These are phyloP conservation scores for Atta cephalotes DNA, from an alignment of 1,140 invertebrate genomes.

Conservation along the genomic window DNA sequence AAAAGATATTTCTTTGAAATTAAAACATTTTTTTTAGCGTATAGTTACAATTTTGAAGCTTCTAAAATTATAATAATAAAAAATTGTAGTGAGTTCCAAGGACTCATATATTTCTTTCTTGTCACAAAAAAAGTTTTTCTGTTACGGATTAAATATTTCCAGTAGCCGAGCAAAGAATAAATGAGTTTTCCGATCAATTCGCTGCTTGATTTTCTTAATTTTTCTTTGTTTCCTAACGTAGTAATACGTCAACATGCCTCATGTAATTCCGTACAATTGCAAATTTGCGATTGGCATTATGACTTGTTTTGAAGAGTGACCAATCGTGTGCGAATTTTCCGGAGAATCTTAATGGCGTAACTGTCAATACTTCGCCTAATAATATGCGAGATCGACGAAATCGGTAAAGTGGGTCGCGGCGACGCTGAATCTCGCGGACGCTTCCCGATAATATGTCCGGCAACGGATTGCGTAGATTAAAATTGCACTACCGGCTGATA, in stretches of 20 bases:
- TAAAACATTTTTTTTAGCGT: no score
- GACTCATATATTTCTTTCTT: no score
- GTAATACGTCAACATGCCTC: neutral
- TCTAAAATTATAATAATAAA: no score
- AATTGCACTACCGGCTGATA: slow-evolving; percentile 25
- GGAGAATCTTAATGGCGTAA: slow-evolving; percentile 39
- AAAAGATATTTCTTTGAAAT: no score
- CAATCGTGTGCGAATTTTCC: slow-evolving; percentile 33
- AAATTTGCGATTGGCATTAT: neutral
- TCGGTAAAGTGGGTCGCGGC: neutral
- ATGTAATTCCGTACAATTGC: neutral
- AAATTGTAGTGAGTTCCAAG: no score
- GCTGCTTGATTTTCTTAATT: neutral
- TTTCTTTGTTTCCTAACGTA: neutral
- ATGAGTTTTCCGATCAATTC: neutral
- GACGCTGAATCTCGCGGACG: slow-evolving; percentile 29
- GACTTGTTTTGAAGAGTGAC: slow-evolving; percentile 21
- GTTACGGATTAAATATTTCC: neutral
- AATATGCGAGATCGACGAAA: slow-evolving; percentile 42
- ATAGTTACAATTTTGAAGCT: no score
- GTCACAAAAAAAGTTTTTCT: no score
- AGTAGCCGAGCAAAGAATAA: neutral
- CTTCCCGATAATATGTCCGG: slow-evolving; percentile 31
- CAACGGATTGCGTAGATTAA: slow-evolving; percentile 46
- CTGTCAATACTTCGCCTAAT: slow-evolving; percentile 50